phyloP scores from a whole-genome alignment of 1,140 invertebrate genomes.

The Nomia melanderi region DNA sequence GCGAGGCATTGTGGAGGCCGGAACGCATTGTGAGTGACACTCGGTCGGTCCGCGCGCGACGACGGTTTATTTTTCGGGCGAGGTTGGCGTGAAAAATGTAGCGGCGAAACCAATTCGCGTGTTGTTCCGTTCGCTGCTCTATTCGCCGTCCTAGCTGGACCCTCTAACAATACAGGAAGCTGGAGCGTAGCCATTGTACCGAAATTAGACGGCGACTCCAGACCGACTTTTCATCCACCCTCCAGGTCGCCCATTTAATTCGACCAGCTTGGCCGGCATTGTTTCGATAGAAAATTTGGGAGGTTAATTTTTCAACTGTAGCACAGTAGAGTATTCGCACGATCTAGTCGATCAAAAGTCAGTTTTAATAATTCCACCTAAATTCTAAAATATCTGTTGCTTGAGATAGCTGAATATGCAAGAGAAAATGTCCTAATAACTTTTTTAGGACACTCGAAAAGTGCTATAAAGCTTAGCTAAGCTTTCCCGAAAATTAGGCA shows the following conservation, averaged over 20 bases:
- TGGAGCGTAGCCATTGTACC: constrained; percentile 25
- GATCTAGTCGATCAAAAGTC: too few species aligned
- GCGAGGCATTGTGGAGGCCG: constrained; percentile 33
- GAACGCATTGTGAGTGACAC: constrained; percentile 51
- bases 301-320: constrained; percentile 1
- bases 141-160: constrained; percentile 20
- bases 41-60: constrained; percentile 15
- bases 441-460: too few species aligned
- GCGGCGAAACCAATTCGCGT: constrained; percentile 59
- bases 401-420: too few species aligned
- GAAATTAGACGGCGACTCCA: constrained; percentile 32
- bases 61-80: constrained; percentile 57
- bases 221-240: neutral
- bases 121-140: constrained; percentile 40
- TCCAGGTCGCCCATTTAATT: neutral
- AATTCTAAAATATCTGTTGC: too few species aligned
- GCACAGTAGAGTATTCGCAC: too few species aligned
- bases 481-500: too few species aligned
- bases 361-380: too few species aligned
- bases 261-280: neutral
- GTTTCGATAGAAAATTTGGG: neutral
- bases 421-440: too few species aligned
- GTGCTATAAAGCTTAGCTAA: too few species aligned
- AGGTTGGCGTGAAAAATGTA: constrained; percentile 65
- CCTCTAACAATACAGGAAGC: constrained; percentile 46